These are phyloP conservation scores for Indicator indicator DNA, from an alignment of 2,113 vertebrate species.

Conservation along the genomic window DNA sequence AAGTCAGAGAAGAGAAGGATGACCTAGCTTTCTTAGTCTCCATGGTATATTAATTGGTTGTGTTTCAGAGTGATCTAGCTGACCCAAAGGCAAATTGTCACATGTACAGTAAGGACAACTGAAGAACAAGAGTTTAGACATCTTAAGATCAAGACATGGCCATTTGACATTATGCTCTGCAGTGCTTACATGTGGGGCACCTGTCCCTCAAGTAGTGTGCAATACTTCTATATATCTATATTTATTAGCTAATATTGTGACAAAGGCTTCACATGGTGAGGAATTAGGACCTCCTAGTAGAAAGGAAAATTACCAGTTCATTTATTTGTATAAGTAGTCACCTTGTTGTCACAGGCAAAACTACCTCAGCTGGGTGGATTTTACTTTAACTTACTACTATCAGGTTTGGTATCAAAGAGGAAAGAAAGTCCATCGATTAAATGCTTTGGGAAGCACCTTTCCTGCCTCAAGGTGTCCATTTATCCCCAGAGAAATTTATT, in stretches of 20 bases:
- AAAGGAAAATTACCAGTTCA: neutral
- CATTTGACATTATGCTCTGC: neutral
- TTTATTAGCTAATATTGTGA: neutral
- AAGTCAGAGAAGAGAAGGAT: neutral
- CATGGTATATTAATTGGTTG: accelerated
- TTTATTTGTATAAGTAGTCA: neutral
- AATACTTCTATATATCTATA: neutral
- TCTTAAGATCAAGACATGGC: neutral
- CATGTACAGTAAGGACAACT: neutral
- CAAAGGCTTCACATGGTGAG: neutral
- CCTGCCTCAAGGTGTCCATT: neutral
- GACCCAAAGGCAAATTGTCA: neutral
- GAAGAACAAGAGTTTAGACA: neutral
- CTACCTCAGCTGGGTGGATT: accelerated
- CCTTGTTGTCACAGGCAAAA: neutral
- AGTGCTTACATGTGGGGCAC: too few species aligned
- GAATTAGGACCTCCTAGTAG: neutral
- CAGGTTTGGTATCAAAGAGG: neutral
- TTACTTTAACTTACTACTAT: neutral
- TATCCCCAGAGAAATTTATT: neutral
- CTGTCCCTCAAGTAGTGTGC: neutral
- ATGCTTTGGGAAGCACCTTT: neutral
- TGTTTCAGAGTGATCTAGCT: neutral
- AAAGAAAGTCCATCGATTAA: neutral
- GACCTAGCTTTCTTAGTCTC: neutral